Conservation (phyloP, 37 sponge, comb jelly and placozoan genomes). For the Axinella damicornis region DNA sequence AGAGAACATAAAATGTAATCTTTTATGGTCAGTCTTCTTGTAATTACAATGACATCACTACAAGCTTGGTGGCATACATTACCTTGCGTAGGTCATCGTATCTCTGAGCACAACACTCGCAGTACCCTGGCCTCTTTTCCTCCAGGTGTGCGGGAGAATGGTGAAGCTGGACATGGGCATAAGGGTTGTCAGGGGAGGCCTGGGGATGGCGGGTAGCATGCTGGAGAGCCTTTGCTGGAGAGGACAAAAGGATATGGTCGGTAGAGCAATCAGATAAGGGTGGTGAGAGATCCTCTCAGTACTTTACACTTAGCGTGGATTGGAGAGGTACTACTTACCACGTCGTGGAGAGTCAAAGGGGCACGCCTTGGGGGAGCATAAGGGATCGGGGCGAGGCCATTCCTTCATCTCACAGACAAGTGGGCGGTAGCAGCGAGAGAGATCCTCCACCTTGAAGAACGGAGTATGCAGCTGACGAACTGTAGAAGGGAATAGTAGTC, state of each 20-base stretch:
- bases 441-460: slow-evolving; percentile 79
- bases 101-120: slow-evolving; percentile 63
- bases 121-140: slow-evolving; percentile 73
- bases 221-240: slow-evolving; percentile 7
- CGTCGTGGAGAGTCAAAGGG: slow-evolving; percentile 52
- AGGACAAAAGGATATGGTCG: not conserved
- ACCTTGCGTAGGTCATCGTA: slow-evolving; percentile 62
- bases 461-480: slow-evolving; percentile 49
- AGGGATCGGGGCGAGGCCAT: slow-evolving; percentile 51
- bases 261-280: not conserved
- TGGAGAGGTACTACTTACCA: not conserved
- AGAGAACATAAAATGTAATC: not conserved
- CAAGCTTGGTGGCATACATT: too few species aligned
- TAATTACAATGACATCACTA: not conserved
- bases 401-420: slow-evolving; percentile 50
- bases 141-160: not conserved
- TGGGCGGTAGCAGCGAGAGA: slow-evolving; percentile 53
- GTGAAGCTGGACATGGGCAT: not conserved
- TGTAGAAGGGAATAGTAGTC: slow-evolving; percentile 3
- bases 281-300: not conserved
- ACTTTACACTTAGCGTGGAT: not conserved
- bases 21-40: not conserved
- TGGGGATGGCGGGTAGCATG: not conserved
- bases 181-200: not conserved
- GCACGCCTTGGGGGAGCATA: slow-evolving; percentile 34